These are phyloP conservation scores for Aspiorhynchus laticeps DNA, from an alignment of 2,113 vertebrate genomes.

Conservation along the genomic window DNA sequence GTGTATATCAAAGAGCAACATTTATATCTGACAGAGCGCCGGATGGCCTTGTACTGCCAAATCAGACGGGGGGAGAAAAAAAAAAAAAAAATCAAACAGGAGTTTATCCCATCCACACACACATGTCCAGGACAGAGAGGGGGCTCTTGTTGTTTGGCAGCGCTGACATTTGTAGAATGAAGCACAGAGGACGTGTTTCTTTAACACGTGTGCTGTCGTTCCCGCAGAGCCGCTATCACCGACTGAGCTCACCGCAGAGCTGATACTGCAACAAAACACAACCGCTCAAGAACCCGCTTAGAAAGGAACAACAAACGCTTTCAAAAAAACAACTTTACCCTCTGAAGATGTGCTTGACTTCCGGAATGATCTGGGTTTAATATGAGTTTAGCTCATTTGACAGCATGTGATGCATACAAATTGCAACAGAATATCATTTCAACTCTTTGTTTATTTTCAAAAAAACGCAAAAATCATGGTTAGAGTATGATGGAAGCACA, in stretches of 20 bases:
- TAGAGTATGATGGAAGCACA: background rate
- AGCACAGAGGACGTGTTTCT: slow-evolving; percentile 59
- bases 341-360: slow-evolving; percentile 23
- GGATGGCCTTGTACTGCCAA: slow-evolving; percentile 67
- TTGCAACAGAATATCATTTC: background rate
- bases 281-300: background rate
- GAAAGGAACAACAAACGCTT: slow-evolving; percentile 26
- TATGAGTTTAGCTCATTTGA: background rate
- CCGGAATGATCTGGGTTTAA: background rate
- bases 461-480: background rate
- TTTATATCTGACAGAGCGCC: slow-evolving; percentile 72
- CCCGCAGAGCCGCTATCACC: slow-evolving; percentile 85
- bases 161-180: slow-evolving; percentile 54
- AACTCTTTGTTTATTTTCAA: background rate
- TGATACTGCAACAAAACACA: slow-evolving; percentile 31
- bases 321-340: background rate
- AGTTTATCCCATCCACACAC: slow-evolving; percentile 39
- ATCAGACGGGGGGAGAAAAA: slow-evolving; percentile 49
- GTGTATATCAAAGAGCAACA: slow-evolving; percentile 79
- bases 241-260: slow-evolving; percentile 65
- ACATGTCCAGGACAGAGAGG: slow-evolving; percentile 37
- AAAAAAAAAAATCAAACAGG: slow-evolving; percentile 59
- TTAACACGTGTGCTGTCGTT: slow-evolving; percentile 82
- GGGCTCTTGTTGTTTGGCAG: slow-evolving; percentile 53
- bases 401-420: background rate